phyloP scores from a whole-genome alignment of 1,140 invertebrate species.

The Drosophila takahashii region DNA sequence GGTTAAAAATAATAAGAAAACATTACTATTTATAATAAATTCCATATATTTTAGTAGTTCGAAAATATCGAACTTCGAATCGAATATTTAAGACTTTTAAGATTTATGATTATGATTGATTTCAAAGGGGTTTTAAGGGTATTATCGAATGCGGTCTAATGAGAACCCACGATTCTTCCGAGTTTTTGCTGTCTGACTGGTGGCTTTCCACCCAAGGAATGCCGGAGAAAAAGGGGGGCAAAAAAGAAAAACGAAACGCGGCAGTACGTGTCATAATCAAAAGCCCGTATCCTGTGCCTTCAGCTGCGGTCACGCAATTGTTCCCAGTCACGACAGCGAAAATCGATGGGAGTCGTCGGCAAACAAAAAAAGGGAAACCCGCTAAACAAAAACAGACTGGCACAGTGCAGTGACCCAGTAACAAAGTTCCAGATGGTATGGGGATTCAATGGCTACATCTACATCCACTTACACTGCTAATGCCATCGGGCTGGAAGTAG shows the following conservation, averaged over 20 bases:
- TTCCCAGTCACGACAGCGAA: conserved; percentile 64
- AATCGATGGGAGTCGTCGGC: conserved; percentile 57
- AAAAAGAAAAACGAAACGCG: conserved; percentile 26
- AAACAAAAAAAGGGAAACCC: conserved; percentile 24
- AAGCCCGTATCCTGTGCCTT: conserved; percentile 73
- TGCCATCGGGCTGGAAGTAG: conserved; percentile 79
- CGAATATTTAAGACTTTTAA: too few relatives aligned
- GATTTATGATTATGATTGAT: too few relatives aligned
- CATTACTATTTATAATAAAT: too few relatives aligned
- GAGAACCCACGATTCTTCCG: neutral
- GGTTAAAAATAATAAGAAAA: neutral
- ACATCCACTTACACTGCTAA: conserved; percentile 74
- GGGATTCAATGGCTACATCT: neutral
- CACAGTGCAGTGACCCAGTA: conserved; percentile 76
- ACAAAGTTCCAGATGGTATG: neutral
- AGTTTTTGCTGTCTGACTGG: conserved; percentile 32
- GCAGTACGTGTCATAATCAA: conserved; percentile 75
- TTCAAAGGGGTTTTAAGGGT: neutral
- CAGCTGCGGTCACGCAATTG: conserved; percentile 60
- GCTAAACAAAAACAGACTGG: conserved; percentile 15
- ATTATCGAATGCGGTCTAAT: neutral
- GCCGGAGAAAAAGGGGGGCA: conserved; percentile 14
- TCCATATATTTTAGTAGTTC: too few relatives aligned
- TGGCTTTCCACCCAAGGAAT: conserved; percentile 14
- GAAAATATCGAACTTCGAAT: too few relatives aligned